These are phyloP conservation scores for Eumacrocentrus americanus DNA, from an alignment of 2,888 invertebrate genomes.

Conservation along the genomic window DNA sequence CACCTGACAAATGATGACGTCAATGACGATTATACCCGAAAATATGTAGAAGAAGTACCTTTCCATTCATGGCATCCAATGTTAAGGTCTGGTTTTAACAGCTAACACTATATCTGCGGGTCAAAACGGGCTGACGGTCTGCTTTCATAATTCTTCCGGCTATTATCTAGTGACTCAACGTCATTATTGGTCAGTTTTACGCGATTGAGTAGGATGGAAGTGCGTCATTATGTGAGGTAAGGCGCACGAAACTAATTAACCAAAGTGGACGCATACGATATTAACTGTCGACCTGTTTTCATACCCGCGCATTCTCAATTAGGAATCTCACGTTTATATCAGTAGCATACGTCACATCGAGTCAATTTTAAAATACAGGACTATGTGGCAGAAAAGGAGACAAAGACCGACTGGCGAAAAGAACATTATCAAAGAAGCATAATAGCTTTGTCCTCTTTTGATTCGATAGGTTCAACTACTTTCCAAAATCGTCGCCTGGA, in stretches of 20 bases:
- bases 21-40: no score
- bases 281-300: slow-evolving; percentile 18
- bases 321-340: not conserved
- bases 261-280: slow-evolving; percentile 27
- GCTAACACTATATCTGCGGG: no score
- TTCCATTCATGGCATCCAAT: no score
- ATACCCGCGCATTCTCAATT: not conserved
- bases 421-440: no score
- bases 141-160: not conserved
- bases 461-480: not conserved
- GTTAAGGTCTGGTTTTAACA: no score
- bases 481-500: not conserved
- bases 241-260: slow-evolving; percentile 39
- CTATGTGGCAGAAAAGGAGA: no score
- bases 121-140: no score
- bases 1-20: no score
- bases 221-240: slow-evolving; percentile 38
- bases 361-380: no score
- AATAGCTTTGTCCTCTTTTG: not conserved
- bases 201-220: slow-evolving; percentile 25
- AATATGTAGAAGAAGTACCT: no score
- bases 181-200: slow-evolving; percentile 13
- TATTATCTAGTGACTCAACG: not conserved
- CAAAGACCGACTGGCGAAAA: not conserved
- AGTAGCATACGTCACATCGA: not conserved